Percentiles rank a stretch among this genome's conserved stretches.
Conservation (phyloP, 37 sponge, comb jelly and placozoan genomes). For the Halisarca cf. caerulea region DNA sequence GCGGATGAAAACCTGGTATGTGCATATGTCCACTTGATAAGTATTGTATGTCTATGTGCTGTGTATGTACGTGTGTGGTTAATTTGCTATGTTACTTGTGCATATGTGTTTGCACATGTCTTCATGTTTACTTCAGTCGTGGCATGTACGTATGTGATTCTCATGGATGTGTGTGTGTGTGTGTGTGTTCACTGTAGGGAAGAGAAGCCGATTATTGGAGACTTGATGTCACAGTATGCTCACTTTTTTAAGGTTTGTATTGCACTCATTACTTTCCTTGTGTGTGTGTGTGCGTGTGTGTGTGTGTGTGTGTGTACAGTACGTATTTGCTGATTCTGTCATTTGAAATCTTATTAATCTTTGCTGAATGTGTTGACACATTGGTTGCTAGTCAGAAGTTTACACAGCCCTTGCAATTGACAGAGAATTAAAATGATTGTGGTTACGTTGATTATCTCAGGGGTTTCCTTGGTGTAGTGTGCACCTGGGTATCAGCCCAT, state of each 20-base stretch:
- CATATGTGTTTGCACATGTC: neutral
- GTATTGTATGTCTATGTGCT: neutral
- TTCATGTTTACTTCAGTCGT: neutral
- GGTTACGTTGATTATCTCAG: no score
- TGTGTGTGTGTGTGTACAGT: neutral
- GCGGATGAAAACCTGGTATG: conserved; percentile 55
- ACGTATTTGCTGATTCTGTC: neutral
- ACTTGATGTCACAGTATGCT: conserved; percentile 50
- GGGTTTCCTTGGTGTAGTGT: no score
- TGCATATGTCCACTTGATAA: neutral
- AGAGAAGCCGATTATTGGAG: conserved; percentile 49
- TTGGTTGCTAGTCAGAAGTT: no score
- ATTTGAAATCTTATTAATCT: no score
- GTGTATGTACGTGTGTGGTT: neutral
- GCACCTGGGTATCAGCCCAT: no score
- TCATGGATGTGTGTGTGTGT: neutral
- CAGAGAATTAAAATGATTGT: no score
- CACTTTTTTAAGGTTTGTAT: conserved; percentile 72
- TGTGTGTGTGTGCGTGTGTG: no score
- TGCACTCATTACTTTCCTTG: no score
- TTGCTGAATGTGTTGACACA: no score
- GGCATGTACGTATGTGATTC: no score
- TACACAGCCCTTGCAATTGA: no score
- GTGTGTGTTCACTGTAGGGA: conserved; percentile 36
- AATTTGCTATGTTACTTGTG: neutral